A percentile compares a stretch with the other conserved stretches of the same genome.
Evolutionary conservation across 2,797 vertebrate species (phyloP).

Genomic region (Artibeus lituratus): DNA sequence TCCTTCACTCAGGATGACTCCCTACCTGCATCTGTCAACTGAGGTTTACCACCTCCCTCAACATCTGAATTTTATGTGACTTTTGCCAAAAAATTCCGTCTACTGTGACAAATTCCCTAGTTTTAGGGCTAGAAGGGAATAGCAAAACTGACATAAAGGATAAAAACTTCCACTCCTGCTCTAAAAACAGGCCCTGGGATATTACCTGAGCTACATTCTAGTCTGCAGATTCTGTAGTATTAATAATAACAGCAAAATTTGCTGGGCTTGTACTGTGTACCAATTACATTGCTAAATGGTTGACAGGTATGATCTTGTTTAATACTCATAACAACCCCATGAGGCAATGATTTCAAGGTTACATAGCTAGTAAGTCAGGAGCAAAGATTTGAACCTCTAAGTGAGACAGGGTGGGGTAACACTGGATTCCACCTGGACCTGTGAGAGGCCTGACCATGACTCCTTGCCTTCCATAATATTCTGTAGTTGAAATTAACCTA

Average conservation of each 20-base stretch:
- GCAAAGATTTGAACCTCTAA: background rate
- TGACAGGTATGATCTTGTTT: background rate
- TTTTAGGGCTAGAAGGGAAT: background rate
- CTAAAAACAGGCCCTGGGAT: background rate
- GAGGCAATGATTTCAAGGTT: background rate
- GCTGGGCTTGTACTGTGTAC: background rate
- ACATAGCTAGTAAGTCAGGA: background rate
- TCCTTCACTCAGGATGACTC: background rate
- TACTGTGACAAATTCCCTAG: background rate
- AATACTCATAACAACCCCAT: background rate
- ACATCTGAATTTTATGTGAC: background rate
- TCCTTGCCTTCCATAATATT: background rate
- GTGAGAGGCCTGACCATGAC: background rate
- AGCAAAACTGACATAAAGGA: background rate
- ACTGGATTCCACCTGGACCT: background rate
- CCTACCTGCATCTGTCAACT: background rate
- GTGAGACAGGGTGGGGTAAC: background rate
- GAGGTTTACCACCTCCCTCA: background rate
- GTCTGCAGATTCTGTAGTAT: background rate
- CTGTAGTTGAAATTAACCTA: background rate
- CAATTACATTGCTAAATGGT: background rate
- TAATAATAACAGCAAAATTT: background rate
- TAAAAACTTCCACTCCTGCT: background rate
- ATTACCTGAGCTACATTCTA: background rate
- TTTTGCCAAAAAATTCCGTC: background rate